phyloP scores from a whole-genome alignment of 2,888 invertebrate species.

The Melinaea menophilus region DNA sequence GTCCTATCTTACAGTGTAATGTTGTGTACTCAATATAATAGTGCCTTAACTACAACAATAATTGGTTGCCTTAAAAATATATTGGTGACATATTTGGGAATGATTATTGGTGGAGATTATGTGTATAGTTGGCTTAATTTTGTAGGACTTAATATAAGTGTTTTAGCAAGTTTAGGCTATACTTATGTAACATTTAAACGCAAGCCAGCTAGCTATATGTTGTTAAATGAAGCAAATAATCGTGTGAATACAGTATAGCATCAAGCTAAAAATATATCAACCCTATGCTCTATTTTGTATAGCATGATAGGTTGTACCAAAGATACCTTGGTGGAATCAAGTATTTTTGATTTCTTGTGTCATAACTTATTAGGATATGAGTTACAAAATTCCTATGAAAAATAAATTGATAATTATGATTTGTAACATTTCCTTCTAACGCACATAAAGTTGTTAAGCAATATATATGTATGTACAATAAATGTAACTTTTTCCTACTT shows the following conservation, averaged over 20 bases:
- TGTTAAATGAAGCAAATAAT: constrained; percentile 48
- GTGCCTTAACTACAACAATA: constrained; percentile 98
- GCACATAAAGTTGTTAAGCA: too few relatives aligned
- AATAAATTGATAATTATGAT: too few relatives aligned
- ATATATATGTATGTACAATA: too few relatives aligned
- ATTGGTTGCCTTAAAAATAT: constrained; percentile 99
- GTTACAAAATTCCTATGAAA: too few relatives aligned
- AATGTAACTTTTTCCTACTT: too few relatives aligned
- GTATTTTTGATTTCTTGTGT: constrained; percentile 3
- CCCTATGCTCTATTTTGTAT: constrained; percentile 46
- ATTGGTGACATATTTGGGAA: constrained; percentile 97
- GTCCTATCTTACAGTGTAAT: constrained; percentile 96
- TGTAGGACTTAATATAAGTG: constrained; percentile 96
- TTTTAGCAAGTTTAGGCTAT: constrained; percentile 89
- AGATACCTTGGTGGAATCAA: constrained; percentile 40
- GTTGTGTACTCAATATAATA: constrained; percentile 96
- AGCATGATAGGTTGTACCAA: constrained; percentile 55
- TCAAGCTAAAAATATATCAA: constrained; percentile 39
- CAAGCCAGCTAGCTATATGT: constrained; percentile 66
- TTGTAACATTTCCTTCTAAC: too few relatives aligned
- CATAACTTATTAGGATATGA: too few relatives aligned
- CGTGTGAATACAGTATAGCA: constrained; percentile 67
- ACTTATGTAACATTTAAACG: constrained; percentile 91
- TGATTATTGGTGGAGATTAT: constrained; percentile 99
- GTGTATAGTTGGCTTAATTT: constrained; percentile 96